Base-by-base conservation (phyloP, 64 coral and sea anemone species). In the Porites australiensis region DNA sequence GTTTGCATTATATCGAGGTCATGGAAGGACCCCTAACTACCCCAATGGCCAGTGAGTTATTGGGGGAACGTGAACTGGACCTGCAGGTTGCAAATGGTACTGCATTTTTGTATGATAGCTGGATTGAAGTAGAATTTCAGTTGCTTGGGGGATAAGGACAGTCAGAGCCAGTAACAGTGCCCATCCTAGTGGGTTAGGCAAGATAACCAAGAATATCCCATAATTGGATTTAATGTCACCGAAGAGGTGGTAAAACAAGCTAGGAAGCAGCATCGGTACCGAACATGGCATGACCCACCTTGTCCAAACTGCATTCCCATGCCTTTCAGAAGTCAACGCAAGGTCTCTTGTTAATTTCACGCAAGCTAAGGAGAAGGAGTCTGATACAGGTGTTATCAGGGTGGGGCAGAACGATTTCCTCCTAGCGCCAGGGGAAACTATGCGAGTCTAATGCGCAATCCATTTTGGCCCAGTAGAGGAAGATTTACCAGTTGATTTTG, bases 11-110 rank as follows among this genome's bases (percentile, higher is more conserved):
- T 89, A 43, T 89, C 87, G 9, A 89, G 78, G 70, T 21, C 4
- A 11, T 64, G 61, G 9, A 64, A 64, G 15, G 61, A 64, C 3
- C 3, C 4, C 11, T 14, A 18, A 11, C 15, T 64, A 3, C 61
- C 61, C 50, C 63, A 67, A 62, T 15, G 50, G 48, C 82, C 60
- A 57, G 74, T 49, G 68, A 70, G 19, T 65, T 89, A 73, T 60
- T 89, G 19, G 72, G 62, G 46, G 72, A 44, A 45, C 44, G 50
- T 54, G 87, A 89, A 89, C 71, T 89, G 68, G 18, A 60, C 43
- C 58, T 89, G 50, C 59, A 89, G 74, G 72, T 73, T 61, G 87
- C 58, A 18, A 75, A 89, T 89, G 74, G 87, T 22, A 80, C 77
- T 10, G 21, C n/a, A 80, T 55, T 80, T 19, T 12, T 50, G 21